Evolutionary conservation across 2,888 invertebrate genomes (phyloP).

Genomic region (Bimastos eiseni): DNA sequence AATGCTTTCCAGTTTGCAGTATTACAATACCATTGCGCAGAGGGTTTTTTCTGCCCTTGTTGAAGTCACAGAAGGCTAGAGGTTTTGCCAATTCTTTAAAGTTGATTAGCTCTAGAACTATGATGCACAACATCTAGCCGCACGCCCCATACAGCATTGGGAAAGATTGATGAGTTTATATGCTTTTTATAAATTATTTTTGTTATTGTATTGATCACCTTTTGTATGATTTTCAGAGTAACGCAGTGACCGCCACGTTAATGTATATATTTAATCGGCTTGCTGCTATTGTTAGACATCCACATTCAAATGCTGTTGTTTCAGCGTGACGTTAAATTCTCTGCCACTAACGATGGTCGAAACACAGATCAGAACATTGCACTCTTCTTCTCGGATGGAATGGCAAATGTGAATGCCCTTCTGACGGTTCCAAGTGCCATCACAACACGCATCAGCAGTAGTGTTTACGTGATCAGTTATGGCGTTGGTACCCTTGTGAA

Average conservation of each 20-base stretch:
- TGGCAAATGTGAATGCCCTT: constrained; percentile 25
- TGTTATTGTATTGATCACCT: too few relatives aligned
- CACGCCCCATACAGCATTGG: too few relatives aligned
- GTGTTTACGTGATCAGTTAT: constrained; percentile 21
- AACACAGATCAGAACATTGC: constrained; percentile 27
- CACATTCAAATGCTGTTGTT: not conserved
- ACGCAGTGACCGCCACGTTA: not conserved
- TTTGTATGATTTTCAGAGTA: too few relatives aligned
- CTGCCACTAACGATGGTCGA: constrained; percentile 18
- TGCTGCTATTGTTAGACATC: not conserved
- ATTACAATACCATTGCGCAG: too few relatives aligned
- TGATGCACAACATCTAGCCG: too few relatives aligned
- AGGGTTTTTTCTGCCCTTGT: too few relatives aligned
- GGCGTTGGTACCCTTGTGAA: constrained; percentile 22
- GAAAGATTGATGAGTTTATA: too few relatives aligned
- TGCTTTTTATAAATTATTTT: too few relatives aligned
- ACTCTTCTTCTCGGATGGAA: constrained; percentile 28
- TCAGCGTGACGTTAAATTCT: constrained; percentile 25
- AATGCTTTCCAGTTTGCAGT: not conserved
- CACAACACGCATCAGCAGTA: constrained; percentile 13
- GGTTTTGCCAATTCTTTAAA: too few relatives aligned
- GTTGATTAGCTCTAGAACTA: too few relatives aligned
- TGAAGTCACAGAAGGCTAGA: too few relatives aligned
- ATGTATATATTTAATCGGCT: not conserved
- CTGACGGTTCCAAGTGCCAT: constrained; percentile 26